Conservation (phyloP, 2,113 vertebrate genomes). For the Pipra filicauda region DNA sequence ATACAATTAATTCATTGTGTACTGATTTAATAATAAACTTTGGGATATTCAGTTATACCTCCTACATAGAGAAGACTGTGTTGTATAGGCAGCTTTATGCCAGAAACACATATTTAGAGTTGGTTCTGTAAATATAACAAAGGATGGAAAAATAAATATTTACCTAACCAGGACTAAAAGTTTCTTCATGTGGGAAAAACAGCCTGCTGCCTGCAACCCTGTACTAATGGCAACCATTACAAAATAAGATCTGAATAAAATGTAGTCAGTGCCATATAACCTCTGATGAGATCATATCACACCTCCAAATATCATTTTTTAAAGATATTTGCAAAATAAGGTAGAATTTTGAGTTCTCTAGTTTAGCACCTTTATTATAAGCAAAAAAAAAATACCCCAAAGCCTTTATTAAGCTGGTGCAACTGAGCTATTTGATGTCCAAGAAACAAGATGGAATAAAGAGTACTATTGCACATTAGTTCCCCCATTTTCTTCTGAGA, state of each 20-base stretch:
- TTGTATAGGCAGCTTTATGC: not conserved
- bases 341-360: not conserved
- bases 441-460: not conserved
- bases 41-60: not conserved
- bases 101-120: not conserved
- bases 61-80: not conserved
- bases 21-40: not conserved
- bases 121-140: slow-evolving; percentile 3
- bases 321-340: not conserved
- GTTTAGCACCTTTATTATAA: not conserved
- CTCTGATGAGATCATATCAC: not conserved
- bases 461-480: not conserved
- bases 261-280: not conserved
- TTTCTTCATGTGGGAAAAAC: not conserved
- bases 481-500: not conserved
- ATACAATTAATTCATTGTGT: not conserved
- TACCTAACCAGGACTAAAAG: not conserved
- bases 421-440: not conserved
- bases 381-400: not conserved
- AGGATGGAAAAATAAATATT: not conserved
- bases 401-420: not conserved
- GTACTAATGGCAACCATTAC: not conserved
- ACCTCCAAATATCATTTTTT: not conserved
- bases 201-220: not conserved
- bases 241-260: not conserved